Evolutionary conservation across 2,797 vertebrate genomes (phyloP).

Genomic region (Dendrocincla tyrannina): DNA sequence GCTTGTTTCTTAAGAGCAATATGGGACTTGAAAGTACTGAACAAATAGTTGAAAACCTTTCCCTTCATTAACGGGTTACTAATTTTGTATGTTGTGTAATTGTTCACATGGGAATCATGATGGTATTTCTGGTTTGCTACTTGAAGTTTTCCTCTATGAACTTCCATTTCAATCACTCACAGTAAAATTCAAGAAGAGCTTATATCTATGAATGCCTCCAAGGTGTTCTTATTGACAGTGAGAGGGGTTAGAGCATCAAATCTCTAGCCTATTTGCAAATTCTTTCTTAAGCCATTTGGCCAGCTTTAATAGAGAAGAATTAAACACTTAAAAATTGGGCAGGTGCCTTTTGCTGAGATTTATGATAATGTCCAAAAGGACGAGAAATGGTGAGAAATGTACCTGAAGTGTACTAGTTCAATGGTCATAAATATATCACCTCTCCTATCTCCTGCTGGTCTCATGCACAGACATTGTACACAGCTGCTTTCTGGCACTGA

Average conservation of each 20-base stretch:
- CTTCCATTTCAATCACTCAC: neutral
- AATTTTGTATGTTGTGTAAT: neutral
- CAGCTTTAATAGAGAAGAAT: neutral
- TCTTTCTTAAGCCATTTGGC: neutral
- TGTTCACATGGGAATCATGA: neutral
- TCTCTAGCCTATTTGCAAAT: neutral
- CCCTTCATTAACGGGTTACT: neutral
- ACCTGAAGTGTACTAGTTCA: neutral
- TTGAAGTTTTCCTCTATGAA: neutral
- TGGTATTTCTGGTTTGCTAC: neutral
- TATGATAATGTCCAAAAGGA: neutral
- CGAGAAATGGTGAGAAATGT: neutral
- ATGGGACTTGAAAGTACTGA: neutral
- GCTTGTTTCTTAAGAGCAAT: neutral
- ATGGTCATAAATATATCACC: neutral
- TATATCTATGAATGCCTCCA: neutral
- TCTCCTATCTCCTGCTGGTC: neutral
- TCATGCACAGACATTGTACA: neutral
- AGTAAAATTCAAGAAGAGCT: neutral
- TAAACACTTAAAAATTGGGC: neutral
- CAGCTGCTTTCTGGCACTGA: neutral
- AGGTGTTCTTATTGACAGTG: neutral
- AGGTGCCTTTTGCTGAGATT: accelerated
- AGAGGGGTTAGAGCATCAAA: neutral
- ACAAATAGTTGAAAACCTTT: neutral